These are phyloP conservation scores for Palythoa grandis DNA, from an alignment of 92 coral and sea anemone species.

Conservation along the genomic window DNA sequence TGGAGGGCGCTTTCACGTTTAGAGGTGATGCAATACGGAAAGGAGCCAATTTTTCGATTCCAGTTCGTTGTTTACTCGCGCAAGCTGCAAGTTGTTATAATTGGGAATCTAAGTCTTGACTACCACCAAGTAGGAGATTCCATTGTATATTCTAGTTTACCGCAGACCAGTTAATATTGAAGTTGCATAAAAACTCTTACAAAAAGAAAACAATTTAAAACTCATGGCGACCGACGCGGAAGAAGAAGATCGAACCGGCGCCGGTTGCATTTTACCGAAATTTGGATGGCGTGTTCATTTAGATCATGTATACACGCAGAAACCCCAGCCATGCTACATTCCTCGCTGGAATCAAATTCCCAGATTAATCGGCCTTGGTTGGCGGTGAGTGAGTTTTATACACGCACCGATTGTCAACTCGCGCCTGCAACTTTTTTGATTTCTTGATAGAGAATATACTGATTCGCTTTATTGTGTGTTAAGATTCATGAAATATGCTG, in stretches of 20 bases:
- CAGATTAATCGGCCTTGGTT: conserved; percentile 90
- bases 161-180: conserved; percentile 9
- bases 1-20: too few relatives aligned
- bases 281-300: conserved; percentile 98
- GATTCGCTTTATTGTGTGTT: conserved; percentile 5
- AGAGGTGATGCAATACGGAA: too few relatives aligned
- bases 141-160: background rate
- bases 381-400: conserved; percentile 66
- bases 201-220: conserved; percentile 1
- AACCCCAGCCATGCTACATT: conserved; percentile 93
- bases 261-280: conserved; percentile 77
- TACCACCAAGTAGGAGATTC: background rate
- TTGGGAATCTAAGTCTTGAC: background rate
- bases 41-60: too few relatives aligned
- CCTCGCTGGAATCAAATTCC: conserved; percentile 99
- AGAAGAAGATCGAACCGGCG: conserved; percentile 61
- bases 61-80: too few relatives aligned
- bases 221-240: conserved; percentile 73
- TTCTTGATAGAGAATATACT: background rate
- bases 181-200: background rate
- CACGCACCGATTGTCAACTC: background rate
- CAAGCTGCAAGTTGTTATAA: background rate
- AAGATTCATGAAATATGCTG: conserved; percentile 94
- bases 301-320: conserved; percentile 85
- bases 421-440: background rate